Conservation (phyloP, 30 jellyfish, hydroid and myxozoan genomes). For the Aurelia sp. region DNA sequence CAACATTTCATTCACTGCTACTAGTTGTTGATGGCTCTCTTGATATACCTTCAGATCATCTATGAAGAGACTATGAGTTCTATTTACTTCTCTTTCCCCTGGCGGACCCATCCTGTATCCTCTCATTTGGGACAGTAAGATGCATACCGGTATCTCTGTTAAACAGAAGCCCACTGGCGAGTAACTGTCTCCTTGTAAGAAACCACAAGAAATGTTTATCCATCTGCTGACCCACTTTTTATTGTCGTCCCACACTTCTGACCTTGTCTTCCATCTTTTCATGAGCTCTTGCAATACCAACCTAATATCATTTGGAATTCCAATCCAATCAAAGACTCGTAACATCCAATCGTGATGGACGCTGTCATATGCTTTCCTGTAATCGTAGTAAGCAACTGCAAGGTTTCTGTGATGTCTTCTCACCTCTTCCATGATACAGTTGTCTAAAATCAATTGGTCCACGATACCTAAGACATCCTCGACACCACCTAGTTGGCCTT, state of each 20-base stretch:
- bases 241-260: conserved; percentile 14
- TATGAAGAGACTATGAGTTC: too few species aligned
- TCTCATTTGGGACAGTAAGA: too few species aligned
- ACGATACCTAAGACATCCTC: conserved; percentile 11
- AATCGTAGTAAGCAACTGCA: conserved; percentile 5
- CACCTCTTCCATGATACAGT: conserved; percentile 6
- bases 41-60: too few species aligned
- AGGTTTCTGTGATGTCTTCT: neutral
- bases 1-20: too few species aligned
- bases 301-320: neutral
- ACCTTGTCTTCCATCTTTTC: conserved; percentile 13
- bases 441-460: conserved; percentile 1
- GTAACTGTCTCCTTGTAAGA: conserved; percentile 51
- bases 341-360: conserved; percentile 9
- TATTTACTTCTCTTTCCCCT: too few species aligned
- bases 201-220: conserved; percentile 34
- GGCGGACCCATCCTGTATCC: too few species aligned
- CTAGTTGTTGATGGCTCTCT: too few species aligned
- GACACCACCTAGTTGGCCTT: conserved; percentile 12
- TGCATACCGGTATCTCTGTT: too few species aligned
- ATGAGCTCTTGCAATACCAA: neutral
- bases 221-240: conserved; percentile 31
- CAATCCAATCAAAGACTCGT: conserved; percentile 9
- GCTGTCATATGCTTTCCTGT: neutral
- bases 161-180: conserved; percentile 37